Evolutionary conservation across 2,888 invertebrate species (phyloP), one percentile per base, ranked within the genome.

Genomic region (Perizoma affinitatum): DNA sequence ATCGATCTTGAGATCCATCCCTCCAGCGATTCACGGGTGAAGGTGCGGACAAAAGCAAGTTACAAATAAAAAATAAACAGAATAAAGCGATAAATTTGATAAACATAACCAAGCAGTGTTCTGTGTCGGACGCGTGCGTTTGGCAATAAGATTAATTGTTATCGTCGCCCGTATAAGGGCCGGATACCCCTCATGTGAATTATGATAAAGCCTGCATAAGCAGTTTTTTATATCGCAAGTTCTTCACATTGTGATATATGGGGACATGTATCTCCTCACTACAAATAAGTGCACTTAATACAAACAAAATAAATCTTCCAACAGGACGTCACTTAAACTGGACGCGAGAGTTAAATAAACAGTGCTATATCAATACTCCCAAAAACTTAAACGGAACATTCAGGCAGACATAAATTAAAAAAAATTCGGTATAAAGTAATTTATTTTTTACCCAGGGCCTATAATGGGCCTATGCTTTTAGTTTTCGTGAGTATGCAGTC

Each of bases 141-240:
- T 82, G 79, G 72, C 79, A 82, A 80, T 78, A 81, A 84, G 84
- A 88, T 86, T 82, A 83, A 88, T 86, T 80, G 80, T 78, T 74
- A 69, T 67, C 72, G 65, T 67, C 72, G 65, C 61, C 76, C 79
- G 73, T 75, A 78, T 75, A 76, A 70, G 77, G 73, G 74, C 74
- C 72, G 71, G 60, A 73, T 76, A 74, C 70, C 76, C 75, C 73
- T 72, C 68, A 64, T 65, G 69, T 83, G 76, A 84, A 76, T 82
- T 82, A 85, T 82, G 78, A 81, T 50, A 54, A 54, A 62, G 72
- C 72, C 72, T 78, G 77, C 77, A 74, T 69, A 75, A 73, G 75
- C 74, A 74, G 75, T 78, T 78, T 80, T 71, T 78, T 73, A 72
- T 66, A 61, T 69, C 69, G 63, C 66, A 69, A 66, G 61, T 75